phyloP scores from a whole-genome alignment of 2,113 vertebrate species.

The Catharus bicknelli region DNA sequence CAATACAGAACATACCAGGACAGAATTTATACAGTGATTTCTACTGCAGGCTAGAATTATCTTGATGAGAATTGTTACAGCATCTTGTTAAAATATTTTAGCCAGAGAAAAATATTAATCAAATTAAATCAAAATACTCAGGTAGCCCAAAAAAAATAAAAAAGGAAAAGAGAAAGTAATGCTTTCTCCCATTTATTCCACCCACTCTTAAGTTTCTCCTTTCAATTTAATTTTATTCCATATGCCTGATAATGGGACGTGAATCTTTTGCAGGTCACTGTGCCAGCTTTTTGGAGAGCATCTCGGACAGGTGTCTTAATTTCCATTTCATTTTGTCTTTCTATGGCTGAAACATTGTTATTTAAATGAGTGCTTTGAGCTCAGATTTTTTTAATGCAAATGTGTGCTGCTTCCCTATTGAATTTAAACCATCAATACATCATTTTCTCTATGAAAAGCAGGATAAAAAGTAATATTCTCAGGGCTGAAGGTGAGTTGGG shows the following conservation, averaged over 20 bases:
- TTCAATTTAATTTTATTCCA: background rate
- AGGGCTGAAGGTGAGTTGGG: background rate
- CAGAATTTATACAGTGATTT: background rate
- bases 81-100: background rate
- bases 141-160: background rate
- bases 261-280: background rate
- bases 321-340: background rate
- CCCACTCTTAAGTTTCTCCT: background rate
- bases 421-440: background rate
- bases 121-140: background rate
- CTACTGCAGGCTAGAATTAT: background rate
- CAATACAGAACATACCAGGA: background rate
- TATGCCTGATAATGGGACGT: background rate
- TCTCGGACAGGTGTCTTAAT: background rate
- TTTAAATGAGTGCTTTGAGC: conserved; percentile 19
- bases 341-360: background rate
- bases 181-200: background rate
- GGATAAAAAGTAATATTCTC: background rate
- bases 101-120: background rate
- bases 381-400: conserved; percentile 10
- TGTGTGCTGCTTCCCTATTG: background rate
- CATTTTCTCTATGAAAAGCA: background rate
- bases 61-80: background rate
- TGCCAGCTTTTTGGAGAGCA: background rate
- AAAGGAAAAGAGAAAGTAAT: background rate